A percentile compares a stretch with the other conserved stretches of the same genome.
phyloP scores from a whole-genome alignment of 1,140 invertebrate species.

The Stenopsyche tienmushanensis region DNA sequence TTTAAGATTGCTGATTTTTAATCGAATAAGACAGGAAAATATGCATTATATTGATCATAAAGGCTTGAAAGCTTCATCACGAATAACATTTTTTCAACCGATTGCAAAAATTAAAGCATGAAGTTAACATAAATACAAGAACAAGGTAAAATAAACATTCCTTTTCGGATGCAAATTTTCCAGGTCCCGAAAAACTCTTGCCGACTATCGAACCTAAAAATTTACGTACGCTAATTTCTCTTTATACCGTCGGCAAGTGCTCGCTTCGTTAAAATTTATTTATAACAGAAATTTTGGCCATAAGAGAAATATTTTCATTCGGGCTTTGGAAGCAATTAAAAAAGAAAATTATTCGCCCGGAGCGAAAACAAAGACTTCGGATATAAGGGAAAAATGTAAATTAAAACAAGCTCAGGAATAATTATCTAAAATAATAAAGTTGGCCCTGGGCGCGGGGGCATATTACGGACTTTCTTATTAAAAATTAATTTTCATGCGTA shows the following conservation, averaged over 20 bases:
- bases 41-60: no score
- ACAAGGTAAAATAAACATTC: no score
- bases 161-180: not conserved
- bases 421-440: constrained; percentile 20
- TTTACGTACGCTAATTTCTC: not conserved
- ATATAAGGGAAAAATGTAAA: constrained; percentile 13
- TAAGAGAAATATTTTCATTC: constrained; percentile 7
- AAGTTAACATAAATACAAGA: no score
- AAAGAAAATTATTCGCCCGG: constrained; percentile 13
- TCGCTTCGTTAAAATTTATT: constrained; percentile 10
- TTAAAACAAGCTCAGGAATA: constrained; percentile 14
- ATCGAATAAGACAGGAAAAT: no score
- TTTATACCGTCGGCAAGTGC: not conserved
- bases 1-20: no score
- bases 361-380: constrained; percentile 11
- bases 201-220: not conserved
- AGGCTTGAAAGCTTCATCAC: no score
- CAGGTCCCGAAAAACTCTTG: not conserved
- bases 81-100: no score
- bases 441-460: not conserved
- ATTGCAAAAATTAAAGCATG: no score
- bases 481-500: no score
- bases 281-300: constrained; percentile 1
- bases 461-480: not conserved
- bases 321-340: constrained; percentile 10